These are phyloP conservation scores for Sylvicola cinctus DNA, from an alignment of 2,888 invertebrate genomes.

Conservation along the genomic window DNA sequence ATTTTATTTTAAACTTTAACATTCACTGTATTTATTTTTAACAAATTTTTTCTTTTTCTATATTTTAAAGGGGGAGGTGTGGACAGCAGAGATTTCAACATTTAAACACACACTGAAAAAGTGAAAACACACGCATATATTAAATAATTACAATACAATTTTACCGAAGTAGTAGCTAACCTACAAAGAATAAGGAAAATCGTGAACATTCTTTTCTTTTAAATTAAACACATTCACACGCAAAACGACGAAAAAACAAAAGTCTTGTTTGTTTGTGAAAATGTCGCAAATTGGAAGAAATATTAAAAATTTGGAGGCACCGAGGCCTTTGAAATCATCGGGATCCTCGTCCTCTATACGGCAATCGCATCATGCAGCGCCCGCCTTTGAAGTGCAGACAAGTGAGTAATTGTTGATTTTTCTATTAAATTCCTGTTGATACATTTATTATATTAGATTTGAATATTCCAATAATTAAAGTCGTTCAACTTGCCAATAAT, in stretches of 20 bases:
- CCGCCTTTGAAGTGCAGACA: slow-evolving; percentile 22
- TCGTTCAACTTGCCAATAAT: too few species aligned
- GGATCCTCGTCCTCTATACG: slow-evolving; percentile 27
- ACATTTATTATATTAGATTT: too few species aligned
- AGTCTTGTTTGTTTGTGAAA: slow-evolving; percentile 5
- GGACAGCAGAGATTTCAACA: slow-evolving; percentile 1
- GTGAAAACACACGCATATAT: too few species aligned
- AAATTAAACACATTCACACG: neutral
- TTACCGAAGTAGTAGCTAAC: neutral
- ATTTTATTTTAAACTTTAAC: too few species aligned
- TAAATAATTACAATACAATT: neutral
- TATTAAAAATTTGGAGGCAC: slow-evolving; percentile 53
- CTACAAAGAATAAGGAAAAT: neutral
- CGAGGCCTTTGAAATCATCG: slow-evolving; percentile 45
- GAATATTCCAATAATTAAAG: too few species aligned
- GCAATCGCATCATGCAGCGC: slow-evolving; percentile 31
- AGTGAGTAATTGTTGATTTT: too few species aligned
- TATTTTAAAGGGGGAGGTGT: slow-evolving; percentile 5
- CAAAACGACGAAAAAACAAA: neutral
- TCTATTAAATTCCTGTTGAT: too few species aligned
- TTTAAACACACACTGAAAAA: too few species aligned
- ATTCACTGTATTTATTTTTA: neutral
- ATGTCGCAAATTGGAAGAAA: slow-evolving; percentile 42
- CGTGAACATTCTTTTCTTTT: neutral
- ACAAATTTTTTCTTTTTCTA: neutral